A percentile compares a stretch with the other conserved stretches of the same genome.
These are phyloP conservation scores for Tonatia bakeri DNA, from an alignment of 2,113 vertebrate species.

Conservation along the genomic window DNA sequence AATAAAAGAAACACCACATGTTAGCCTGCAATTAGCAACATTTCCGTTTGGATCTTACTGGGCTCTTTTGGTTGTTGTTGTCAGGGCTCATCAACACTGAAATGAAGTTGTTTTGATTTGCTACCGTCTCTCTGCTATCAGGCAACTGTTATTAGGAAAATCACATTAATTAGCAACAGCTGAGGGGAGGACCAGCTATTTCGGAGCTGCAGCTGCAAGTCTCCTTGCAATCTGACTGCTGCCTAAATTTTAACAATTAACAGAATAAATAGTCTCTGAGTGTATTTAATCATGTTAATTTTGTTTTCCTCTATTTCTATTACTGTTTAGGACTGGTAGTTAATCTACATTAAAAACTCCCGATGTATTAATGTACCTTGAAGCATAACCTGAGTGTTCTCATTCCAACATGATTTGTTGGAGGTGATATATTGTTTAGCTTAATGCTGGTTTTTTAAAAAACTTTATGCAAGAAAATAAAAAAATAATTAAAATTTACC, in stretches of 20 bases:
- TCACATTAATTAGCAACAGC: slow-evolving; percentile 72
- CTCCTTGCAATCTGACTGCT: slow-evolving; percentile 57
- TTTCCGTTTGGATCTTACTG: neutral
- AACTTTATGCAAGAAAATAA: slow-evolving; percentile 30
- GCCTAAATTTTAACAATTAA: slow-evolving; percentile 67
- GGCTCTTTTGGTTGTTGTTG: slow-evolving; percentile 19
- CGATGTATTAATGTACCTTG: neutral
- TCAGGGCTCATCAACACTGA: slow-evolving; percentile 59
- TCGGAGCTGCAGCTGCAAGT: slow-evolving; percentile 67
- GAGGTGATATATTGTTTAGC: neutral
- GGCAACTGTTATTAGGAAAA: slow-evolving; percentile 75
- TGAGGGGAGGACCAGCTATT: slow-evolving; percentile 55
- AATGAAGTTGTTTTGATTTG: slow-evolving; percentile 74
- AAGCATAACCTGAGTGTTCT: neutral
- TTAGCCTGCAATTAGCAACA: neutral
- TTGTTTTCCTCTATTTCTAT: slow-evolving; percentile 67
- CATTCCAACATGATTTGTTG: neutral
- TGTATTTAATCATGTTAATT: slow-evolving; percentile 70
- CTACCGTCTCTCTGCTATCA: slow-evolving; percentile 63
- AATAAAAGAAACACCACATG: neutral
- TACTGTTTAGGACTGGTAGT: slow-evolving; percentile 51
- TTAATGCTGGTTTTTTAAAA: slow-evolving; percentile 22
- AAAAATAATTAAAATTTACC: slow-evolving; percentile 30
- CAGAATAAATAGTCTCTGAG: slow-evolving; percentile 57
- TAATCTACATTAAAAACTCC: slow-evolving; percentile 57